phyloP scores from a whole-genome alignment of 2,888 invertebrate species.

The Elegia similella region DNA sequence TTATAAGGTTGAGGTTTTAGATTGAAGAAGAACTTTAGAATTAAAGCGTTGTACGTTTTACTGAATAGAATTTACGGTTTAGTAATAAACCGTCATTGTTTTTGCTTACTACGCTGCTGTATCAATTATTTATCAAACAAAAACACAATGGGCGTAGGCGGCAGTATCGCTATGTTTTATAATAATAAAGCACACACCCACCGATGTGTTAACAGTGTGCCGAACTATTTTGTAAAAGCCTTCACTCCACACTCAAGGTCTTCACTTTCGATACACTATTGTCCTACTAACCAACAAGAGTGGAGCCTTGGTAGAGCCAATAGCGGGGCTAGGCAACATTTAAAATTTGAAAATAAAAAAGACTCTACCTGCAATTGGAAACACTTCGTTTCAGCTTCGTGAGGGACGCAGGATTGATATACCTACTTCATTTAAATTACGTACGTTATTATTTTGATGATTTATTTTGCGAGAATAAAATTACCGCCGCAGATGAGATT shows the following conservation, averaged over 20 bases:
- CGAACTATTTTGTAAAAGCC: background rate
- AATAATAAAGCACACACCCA: background rate
- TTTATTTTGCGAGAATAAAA: too few species aligned
- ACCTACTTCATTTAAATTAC: too few species aligned
- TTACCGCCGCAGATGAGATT: too few species aligned
- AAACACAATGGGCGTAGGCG: background rate
- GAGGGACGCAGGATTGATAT: too few species aligned
- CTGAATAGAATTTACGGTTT: too few species aligned
- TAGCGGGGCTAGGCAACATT: background rate
- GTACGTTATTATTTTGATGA: too few species aligned
- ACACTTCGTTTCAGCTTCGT: too few species aligned
- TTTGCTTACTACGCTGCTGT: background rate
- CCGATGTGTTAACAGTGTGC: background rate
- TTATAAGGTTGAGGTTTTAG: constrained; percentile 1
- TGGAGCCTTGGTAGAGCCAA: background rate
- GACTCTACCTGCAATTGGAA: too few species aligned
- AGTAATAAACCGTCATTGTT: background rate
- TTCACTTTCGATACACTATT: background rate
- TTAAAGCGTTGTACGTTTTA: too few species aligned
- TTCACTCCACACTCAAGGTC: background rate
- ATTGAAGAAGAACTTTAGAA: too few species aligned
- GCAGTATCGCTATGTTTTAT: background rate
- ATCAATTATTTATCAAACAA: background rate
- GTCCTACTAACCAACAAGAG: background rate
- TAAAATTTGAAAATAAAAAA: too few species aligned